phyloP scores from a whole-genome alignment of 2,888 invertebrate genomes.

The Steromphala cineraria region DNA sequence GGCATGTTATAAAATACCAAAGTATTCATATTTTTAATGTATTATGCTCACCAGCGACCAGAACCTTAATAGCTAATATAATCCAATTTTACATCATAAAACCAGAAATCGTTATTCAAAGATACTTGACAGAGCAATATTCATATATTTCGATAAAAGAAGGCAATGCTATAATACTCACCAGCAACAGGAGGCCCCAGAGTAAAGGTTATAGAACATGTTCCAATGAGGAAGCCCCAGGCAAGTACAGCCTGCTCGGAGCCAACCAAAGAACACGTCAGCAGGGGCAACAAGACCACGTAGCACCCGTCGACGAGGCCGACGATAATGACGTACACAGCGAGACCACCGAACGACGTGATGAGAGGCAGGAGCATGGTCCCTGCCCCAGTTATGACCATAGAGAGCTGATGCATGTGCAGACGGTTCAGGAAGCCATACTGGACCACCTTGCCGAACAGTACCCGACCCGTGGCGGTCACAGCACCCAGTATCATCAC shows the following conservation, averaged over 20 bases:
- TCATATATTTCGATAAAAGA: no score
- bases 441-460: conserved; percentile 64
- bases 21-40: no score
- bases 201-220: conserved; percentile 61
- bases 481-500: conserved; percentile 60
- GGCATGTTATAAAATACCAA: no score
- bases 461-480: conserved; percentile 58
- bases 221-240: conserved; percentile 65
- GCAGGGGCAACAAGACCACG: conserved; percentile 61
- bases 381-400: conserved; percentile 60
- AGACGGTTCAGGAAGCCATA: conserved; percentile 54
- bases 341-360: conserved; percentile 50
- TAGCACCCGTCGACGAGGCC: conserved; percentile 68
- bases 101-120: no score
- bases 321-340: conserved; percentile 36
- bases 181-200: conserved; percentile 68
- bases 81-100: no score
- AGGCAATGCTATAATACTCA: conserved; percentile 22
- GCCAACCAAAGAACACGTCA: conserved; percentile 57
- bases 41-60: no score
- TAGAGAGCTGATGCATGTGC: conserved; percentile 66
- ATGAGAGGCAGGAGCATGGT: conserved; percentile 64
- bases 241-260: conserved; percentile 58
- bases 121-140: no score
- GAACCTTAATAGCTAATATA: no score